These are phyloP conservation scores for Eumeta japonica DNA, from an alignment of 1,140 invertebrate genomes.

Conservation along the genomic window DNA sequence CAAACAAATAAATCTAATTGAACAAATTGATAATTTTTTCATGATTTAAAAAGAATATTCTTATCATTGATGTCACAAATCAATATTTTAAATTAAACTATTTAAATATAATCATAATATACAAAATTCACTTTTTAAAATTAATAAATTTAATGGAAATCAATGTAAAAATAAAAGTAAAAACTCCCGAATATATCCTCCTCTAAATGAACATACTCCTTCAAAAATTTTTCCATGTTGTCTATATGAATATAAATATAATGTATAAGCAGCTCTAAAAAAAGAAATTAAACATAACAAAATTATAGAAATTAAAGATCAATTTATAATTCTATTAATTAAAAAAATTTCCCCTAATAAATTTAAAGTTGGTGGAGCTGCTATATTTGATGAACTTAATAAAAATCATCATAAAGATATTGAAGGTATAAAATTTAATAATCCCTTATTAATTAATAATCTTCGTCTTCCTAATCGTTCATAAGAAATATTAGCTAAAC, in stretches of 20 bases:
- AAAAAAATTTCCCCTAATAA: conserved; percentile 60
- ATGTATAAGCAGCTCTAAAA: conserved; percentile 49
- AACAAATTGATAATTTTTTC: conserved; percentile 36
- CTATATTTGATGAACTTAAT: conserved; percentile 54
- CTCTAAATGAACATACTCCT: conserved; percentile 38
- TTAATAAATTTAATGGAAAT: conserved; percentile 61
- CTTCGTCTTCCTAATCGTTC: conserved; percentile 49
- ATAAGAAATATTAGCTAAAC: conserved; percentile 66
- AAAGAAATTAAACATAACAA: conserved; percentile 52
- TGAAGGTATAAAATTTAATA: conserved; percentile 49
- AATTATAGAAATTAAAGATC: conserved; percentile 46
- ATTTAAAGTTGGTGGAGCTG: conserved; percentile 48
- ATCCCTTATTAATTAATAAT: conserved; percentile 49
- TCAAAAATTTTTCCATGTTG: conserved; percentile 58
- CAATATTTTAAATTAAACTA: conserved; percentile 63
- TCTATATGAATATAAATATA: conserved; percentile 58
- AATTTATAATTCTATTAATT: conserved; percentile 58
- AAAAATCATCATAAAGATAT: conserved; percentile 64
- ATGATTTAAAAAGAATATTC: conserved; percentile 45
- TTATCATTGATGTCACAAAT: conserved; percentile 62
- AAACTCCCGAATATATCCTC: conserved; percentile 53
- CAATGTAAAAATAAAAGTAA: conserved; percentile 62
- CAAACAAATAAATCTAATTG: conserved; percentile 37
- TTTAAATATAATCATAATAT: conserved; percentile 59
- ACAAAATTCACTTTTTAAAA: conserved; percentile 57